Evolutionary conservation across 2,888 invertebrate species (phyloP).

Genomic region (Hofmannophila pseudospretella): DNA sequence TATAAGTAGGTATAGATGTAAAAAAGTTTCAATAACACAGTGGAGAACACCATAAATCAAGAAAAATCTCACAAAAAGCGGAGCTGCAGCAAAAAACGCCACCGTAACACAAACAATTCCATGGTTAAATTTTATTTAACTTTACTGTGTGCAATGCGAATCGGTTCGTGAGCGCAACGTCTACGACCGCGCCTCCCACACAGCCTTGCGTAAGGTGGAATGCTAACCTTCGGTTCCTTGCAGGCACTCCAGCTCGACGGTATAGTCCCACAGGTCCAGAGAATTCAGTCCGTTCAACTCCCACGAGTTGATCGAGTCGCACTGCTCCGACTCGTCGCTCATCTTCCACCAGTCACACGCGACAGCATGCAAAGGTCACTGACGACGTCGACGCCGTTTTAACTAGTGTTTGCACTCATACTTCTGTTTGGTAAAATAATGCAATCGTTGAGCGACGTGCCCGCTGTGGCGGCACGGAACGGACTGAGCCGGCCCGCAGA

Average conservation of each 20-base stretch:
- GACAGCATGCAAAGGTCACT: conserved; percentile 40
- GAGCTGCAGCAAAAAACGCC: conserved; percentile 15
- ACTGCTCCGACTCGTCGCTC: conserved; percentile 66
- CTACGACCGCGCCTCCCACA: conserved; percentile 39
- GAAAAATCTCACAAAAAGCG: neutral
- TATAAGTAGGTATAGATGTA: neutral
- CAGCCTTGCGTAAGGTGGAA: conserved; percentile 45
- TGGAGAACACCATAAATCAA: neutral
- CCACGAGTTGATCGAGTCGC: conserved; percentile 71
- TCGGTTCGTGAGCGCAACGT: conserved; percentile 29
- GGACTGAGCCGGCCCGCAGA: conserved; percentile 36
- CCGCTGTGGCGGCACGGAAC: conserved; percentile 44
- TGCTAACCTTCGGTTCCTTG: conserved; percentile 85
- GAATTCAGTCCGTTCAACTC: conserved; percentile 80
- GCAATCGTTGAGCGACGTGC: conserved; percentile 34
- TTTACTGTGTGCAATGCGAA: conserved; percentile 42
- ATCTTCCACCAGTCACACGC: conserved; percentile 43
- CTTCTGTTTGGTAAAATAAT: conserved; percentile 31
- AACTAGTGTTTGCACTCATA: conserved; percentile 45
- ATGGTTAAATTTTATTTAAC: conserved; percentile 35
- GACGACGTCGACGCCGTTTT: conserved; percentile 29
- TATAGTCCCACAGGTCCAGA: conserved; percentile 91
- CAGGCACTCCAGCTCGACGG: conserved; percentile 88
- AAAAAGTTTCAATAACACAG: too few relatives aligned
- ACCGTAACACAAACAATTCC: conserved; percentile 40